Conservation (phyloP, 2,888 invertebrate species). For the Torymus aiolomorphi region DNA sequence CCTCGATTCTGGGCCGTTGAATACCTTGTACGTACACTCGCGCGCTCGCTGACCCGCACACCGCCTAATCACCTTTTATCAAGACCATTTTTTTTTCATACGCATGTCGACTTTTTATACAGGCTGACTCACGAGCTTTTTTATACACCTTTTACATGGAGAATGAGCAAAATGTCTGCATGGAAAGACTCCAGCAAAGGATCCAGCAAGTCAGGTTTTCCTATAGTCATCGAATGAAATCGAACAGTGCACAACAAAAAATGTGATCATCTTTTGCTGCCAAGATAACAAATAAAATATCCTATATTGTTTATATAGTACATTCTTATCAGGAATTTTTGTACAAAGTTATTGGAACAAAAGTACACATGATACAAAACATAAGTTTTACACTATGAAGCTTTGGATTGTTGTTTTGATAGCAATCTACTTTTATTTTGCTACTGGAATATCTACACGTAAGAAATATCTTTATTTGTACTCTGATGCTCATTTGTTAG, state of each 20-base stretch:
- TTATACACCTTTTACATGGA: conserved; percentile 4
- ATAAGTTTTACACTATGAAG: conserved; percentile 54
- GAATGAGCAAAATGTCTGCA: conserved; percentile 23
- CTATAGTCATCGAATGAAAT: conserved; percentile 17
- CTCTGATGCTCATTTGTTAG: neutral
- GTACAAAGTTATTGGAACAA: conserved; percentile 8
- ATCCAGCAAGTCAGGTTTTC: neutral
- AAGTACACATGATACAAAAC: conserved; percentile 23
- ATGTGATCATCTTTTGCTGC: conserved; percentile 42
- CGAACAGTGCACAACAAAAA: conserved; percentile 15
- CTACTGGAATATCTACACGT: conserved; percentile 46
- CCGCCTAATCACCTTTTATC: neutral
- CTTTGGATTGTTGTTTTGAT: conserved; percentile 55
- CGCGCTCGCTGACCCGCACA: neutral
- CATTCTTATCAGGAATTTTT: conserved; percentile 13
- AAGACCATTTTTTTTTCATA: neutral
- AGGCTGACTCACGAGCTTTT: neutral
- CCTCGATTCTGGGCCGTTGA: conserved; percentile 18
- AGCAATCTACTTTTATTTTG: conserved; percentile 41
- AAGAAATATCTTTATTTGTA: conserved; percentile 26
- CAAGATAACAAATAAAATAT: conserved; percentile 19
- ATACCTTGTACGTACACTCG: neutral
- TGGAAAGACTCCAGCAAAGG: conserved; percentile 4
- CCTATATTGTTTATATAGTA: conserved; percentile 1
- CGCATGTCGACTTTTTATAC: neutral